Evolutionary conservation across 1,140 invertebrate genomes (phyloP).

Genomic region (Drosophila melanica): DNA sequence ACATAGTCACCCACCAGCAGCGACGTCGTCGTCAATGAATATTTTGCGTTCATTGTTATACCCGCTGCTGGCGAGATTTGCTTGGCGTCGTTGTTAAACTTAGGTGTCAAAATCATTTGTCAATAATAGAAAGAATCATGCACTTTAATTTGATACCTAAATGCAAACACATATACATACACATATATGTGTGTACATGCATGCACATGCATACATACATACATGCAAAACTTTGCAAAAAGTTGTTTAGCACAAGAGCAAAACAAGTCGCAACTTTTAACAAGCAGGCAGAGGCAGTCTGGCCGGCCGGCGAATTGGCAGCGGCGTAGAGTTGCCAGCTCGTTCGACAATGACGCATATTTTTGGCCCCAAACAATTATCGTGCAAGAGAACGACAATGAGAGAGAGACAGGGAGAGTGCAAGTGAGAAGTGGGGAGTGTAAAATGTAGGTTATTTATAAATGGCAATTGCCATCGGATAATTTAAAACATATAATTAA

Average conservation of each 20-base stretch:
- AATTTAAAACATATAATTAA: slow-evolving; percentile 46
- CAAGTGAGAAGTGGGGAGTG: neutral
- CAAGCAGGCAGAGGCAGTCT: slow-evolving; percentile 16
- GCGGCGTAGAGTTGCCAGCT: slow-evolving; percentile 31
- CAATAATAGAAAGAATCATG: slow-evolving; percentile 46
- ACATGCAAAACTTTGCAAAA: slow-evolving; percentile 26
- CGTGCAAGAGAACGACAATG: neutral
- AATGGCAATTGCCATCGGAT: slow-evolving; percentile 47
- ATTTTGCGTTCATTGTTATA: slow-evolving; percentile 39
- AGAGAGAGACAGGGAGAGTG: neutral
- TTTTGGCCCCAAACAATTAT: slow-evolving; percentile 39
- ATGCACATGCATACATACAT: slow-evolving; percentile 17
- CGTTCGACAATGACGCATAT: slow-evolving; percentile 25
- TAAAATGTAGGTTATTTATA: slow-evolving; percentile 39
- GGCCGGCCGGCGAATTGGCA: slow-evolving; percentile 46
- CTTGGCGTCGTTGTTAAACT: slow-evolving; percentile 32
- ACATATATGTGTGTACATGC: slow-evolving; percentile 1
- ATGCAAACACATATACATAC: slow-evolving; percentile 21
- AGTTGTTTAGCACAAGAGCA: slow-evolving; percentile 32
- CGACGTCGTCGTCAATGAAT: slow-evolving; percentile 44
- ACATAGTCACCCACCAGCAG: slow-evolving; percentile 32
- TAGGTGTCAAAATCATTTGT: slow-evolving; percentile 57
- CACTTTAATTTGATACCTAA: slow-evolving; percentile 32
- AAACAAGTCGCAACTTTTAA: slow-evolving; percentile 20
- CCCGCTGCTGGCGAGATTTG: slow-evolving; percentile 17